Evolutionary conservation across 2,888 invertebrate species (phyloP), one percentile per base, ranked within the genome.

Genomic region (Agriotes lineatus): DNA sequence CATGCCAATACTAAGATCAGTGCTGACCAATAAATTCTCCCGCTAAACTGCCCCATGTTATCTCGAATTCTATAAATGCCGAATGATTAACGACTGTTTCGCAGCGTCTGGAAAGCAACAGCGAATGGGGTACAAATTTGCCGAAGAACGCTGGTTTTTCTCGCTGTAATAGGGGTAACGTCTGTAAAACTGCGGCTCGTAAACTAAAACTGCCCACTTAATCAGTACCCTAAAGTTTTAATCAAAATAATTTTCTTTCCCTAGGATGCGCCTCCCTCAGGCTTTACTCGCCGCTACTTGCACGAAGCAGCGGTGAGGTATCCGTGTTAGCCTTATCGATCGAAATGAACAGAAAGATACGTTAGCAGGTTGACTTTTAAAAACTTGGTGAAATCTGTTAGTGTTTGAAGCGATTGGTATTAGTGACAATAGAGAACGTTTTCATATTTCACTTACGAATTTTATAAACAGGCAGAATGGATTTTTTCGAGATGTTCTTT

Each of bases 51-150:
- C 22, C 42, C 42, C 57, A 59, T 58, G 59, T 54, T 67, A 60
- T 42, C 54, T 42, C 16, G 54, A 67, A 65, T 58, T 65, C 25
- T 50, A 48, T 65, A 65, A 65, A 67, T 67, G 52, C 60, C 52
- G 20, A 60, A 33, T 67, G 66, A 67, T 67, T 54, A 67, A 67
- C 50, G 66, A 59, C 60, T 52, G 22, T 12, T 37, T 22, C 25
- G 52, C 39, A 39, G 35, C 48, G 9, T 48, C 22, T 22, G 19
- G 22, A 20, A 1, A 20, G 22, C 25, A 22, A 48, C 48, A 22
- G 14, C 16, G 3, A 48, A 48, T 9, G 14, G 16, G 18, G 22
- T 6, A 20, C 48, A 12, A 48, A 48, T 48, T 48, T 48, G 48
- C n/a, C 48, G 6, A 48, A 19, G 19, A 48, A 48, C 14, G 48